Evolutionary conservation across 2,888 invertebrate species (phyloP).

Genomic region (Axea sp.): DNA sequence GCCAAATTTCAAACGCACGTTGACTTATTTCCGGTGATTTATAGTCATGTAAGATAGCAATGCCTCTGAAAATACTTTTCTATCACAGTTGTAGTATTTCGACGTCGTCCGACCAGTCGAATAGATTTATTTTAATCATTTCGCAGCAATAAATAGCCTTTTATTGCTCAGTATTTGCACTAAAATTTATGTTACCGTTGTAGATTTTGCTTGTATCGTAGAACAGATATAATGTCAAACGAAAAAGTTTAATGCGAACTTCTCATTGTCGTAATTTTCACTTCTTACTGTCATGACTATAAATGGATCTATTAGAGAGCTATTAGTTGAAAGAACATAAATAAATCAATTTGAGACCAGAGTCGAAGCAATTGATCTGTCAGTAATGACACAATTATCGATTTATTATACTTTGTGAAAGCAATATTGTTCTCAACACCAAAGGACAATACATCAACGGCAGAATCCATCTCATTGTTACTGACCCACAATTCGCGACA

Average conservation of each 20-base stretch:
- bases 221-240: background rate
- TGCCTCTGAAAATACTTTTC: conserved; percentile 2
- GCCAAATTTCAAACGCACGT: no score
- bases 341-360: conserved; percentile 15
- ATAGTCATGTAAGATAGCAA: background rate
- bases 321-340: conserved; percentile 3
- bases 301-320: conserved; percentile 23
- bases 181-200: conserved; percentile 9
- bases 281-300: conserved; percentile 18
- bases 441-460: conserved; percentile 4
- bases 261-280: conserved; percentile 29
- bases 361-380: conserved; percentile 12
- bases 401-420: conserved; percentile 24
- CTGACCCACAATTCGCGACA: conserved; percentile 21
- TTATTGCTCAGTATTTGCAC: no score
- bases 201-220: background rate
- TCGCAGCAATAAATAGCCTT: conserved; percentile 6
- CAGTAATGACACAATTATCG: conserved; percentile 27
- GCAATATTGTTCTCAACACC: background rate
- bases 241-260: conserved; percentile 10
- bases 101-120: conserved; percentile 7
- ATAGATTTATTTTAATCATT: background rate
- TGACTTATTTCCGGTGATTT: conserved; percentile 27
- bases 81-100: conserved; percentile 12
- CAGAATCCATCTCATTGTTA: conserved; percentile 30